Evolutionary conservation across 2,888 invertebrate genomes (phyloP), one percentile per base, ranked within the genome.

Genomic region (Galerucella pusilla): DNA sequence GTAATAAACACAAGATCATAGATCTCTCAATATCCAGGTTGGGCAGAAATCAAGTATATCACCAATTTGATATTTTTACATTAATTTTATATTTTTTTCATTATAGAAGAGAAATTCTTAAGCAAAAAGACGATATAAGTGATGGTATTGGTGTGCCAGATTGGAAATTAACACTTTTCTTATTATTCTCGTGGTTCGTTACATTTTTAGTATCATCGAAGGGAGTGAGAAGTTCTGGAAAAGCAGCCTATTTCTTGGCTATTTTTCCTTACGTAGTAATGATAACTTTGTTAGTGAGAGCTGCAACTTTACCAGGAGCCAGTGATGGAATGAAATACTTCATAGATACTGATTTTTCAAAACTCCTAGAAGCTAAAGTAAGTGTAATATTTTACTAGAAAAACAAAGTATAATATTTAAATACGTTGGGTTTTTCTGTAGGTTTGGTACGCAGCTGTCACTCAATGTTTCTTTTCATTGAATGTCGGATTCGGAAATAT

Each of bases 241-340:
- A 94, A 87, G 94, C 93, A 0, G 93, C 96, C 0, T 97, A 97
- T 87, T 95, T 97, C 86, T 92, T 97, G n/a, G 97, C 97, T 0
- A 86, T 96, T 2, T 96, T 96, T 85, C 96, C 96, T 0, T 95
- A 95, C 83, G 90, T 94, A 6, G 92, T 96, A 68, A 91, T 96
- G 87, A 88, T 95, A 75, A 91, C 92, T 49, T 88, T 96, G 61
- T 89, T 96, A n/a, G 91, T 95, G 67, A 90, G 92, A 76, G 91
- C 92, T 0, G 89, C 88, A 0, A 91, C 91, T 0, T 84, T 93
- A 68, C 91, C 92, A 0, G 96, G 96, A 1, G 93, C 96, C 12
- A 89, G 86, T 1, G 89, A 91, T 42, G 96, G 96, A 0, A 93
- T 96, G 68, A 85, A 92, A 52, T 96, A 93, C 88, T 96, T 96